Evolutionary conservation across 2,113 vertebrate species (phyloP), one percentile per base, ranked within the genome.

Genomic region (Nycticryphes semicollaris): DNA sequence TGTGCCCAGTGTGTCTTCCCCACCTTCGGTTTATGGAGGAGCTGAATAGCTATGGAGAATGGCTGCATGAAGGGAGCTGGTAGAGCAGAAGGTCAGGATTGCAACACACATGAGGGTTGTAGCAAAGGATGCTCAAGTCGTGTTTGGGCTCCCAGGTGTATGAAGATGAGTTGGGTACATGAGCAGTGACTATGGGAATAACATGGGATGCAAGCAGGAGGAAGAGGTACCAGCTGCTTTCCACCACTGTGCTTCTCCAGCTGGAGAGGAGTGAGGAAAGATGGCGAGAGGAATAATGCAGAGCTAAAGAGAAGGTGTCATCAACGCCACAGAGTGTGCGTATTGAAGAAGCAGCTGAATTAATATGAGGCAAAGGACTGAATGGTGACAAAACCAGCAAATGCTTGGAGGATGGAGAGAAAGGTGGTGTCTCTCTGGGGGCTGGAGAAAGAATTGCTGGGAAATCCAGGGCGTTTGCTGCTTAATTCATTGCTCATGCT

Each of bases 241-340:
- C 30, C 35, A 14, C 7, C 5, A 1, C 16, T 8, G 14, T 1
- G 1, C 33, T 62, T 50, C 54, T 73, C 2, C 0, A 48, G 47
- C 28, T 67, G 43, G 30, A 75, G 48, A 31, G 6, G 17, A 9
- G 45, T 5, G 27, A 47, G 37, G 19, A 67, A 47, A 39, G 54
- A 50, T 3, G 3, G 28, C 1, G 3, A 62, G 47, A 92, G 10
- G 21, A 25, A 18, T 28, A 31, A 69, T 1, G 21, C 8, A 30
- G 68, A 54, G 30, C 14, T 60, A 12, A n/a, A 79, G 31, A 63
- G 63, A 37, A 84, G 12, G 69, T 39, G 43, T 22, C 9, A 24
- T 4, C 0, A 0, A 7, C n/a, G 35, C 6, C 50, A 54, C 33
- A 19, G 24, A 73, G 20, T 0, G 0, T 0, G 1, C 2, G 1